Evolutionary conservation across 1,140 invertebrate genomes (phyloP), one percentile per base, ranked within the genome.

Genomic region (Stegodyphus dumicola): DNA sequence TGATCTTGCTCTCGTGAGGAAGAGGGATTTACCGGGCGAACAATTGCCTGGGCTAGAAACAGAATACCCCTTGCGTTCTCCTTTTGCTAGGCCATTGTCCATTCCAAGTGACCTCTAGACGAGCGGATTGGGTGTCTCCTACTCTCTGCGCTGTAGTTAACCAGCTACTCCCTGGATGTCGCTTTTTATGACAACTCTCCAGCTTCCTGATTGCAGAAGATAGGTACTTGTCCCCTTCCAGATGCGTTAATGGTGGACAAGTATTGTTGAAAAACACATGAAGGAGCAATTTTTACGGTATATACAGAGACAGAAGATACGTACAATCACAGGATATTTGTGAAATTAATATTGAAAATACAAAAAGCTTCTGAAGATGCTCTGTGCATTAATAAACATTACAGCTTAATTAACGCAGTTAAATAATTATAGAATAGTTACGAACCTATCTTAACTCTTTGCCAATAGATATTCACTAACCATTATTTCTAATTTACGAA

Each of bases 101-200:
- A 85, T 85, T 60, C 81, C 18, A 85, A 85, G 77, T 85, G 74
- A 85, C 81, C 73, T 74, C 60, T 60, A 60, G 48, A n/a, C 17
- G 60, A n/a, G 6, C 51, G 74, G 70, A 85, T 85, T 85, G 74
- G 60, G 81, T 85, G 67, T 76, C 70, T 60, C 33, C 52, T 52
- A 17, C 54, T 66, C 54, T 33, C 33, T 56, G 15, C 53, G 11
- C 49, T 52, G 54, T 56, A 66, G 60, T 85, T 85, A 76, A 77
- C 73, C 74, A 9, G 74, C 66, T 74, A 76, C 81, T 66, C 54
- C 6, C 49, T 48, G 7, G 54, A 83, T 77, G 73, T 85, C 65
- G 15, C 71, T 76, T 85, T 85, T 85, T 85, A 85, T 85, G 81
- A 85, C 81, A 85, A 48, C 71, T 85, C 81, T 52, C n/a, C 52